Evolutionary conservation across 2,113 vertebrate species (phyloP).

Genomic region (Mystacornis crossleyi): DNA sequence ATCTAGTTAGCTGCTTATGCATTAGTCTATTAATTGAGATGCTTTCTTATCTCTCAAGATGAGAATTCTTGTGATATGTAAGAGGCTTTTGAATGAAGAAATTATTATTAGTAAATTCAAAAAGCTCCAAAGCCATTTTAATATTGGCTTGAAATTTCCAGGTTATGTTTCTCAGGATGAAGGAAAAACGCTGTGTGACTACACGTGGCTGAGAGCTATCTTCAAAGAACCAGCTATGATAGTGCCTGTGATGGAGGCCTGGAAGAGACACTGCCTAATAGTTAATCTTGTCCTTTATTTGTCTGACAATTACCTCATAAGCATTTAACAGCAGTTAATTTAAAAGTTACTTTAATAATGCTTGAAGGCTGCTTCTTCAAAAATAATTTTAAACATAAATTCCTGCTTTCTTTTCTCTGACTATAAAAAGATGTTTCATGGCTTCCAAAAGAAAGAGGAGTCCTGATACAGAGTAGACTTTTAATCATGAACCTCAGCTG

Average conservation of each 20-base stretch:
- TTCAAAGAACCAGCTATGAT: not conserved
- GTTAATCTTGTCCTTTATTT: not conserved
- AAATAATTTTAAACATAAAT: not conserved
- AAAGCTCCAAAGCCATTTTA: not conserved
- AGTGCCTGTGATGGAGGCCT: not conserved
- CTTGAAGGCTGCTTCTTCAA: not conserved
- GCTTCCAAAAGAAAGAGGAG: not conserved
- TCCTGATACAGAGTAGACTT: not conserved
- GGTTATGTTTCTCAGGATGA: not conserved
- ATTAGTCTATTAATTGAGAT: not conserved
- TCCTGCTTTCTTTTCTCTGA: not conserved
- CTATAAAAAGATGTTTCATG: not conserved
- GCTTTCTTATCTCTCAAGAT: not conserved
- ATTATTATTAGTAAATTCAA: not conserved
- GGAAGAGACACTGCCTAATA: not conserved
- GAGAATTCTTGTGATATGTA: not conserved
- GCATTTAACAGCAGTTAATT: not conserved
- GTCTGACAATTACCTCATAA: not conserved
- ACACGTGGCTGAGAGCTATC: not conserved
- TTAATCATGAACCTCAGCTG: accelerated
- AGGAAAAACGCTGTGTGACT: not conserved
- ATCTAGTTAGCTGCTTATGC: not conserved
- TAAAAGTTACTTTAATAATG: not conserved
- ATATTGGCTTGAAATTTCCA: not conserved
- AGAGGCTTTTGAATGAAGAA: not conserved